phyloP scores from a whole-genome alignment of 2,113 vertebrate genomes.

The Percopsis transmontana region DNA sequence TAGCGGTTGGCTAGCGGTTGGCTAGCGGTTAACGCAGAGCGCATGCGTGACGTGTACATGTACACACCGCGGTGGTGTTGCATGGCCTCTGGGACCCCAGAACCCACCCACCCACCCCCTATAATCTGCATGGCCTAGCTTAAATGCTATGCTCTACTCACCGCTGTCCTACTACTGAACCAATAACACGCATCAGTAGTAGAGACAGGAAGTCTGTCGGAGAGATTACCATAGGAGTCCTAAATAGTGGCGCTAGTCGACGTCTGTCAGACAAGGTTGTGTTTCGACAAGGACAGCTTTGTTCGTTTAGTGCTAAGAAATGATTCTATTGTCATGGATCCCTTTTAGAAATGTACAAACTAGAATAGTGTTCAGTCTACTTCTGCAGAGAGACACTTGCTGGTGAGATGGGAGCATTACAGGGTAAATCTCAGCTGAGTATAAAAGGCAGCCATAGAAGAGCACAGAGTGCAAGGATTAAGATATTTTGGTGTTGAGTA shows the following conservation, averaged over 20 bases:
- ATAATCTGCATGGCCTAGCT: slow-evolving; percentile 54
- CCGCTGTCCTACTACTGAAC: slow-evolving; percentile 16
- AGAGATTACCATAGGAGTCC: not conserved
- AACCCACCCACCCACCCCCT: not conserved
- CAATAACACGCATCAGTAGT: slow-evolving; percentile 5
- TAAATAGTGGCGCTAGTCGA: not conserved
- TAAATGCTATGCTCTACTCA: slow-evolving; percentile 43
- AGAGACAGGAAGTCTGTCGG: slow-evolving; percentile 10
- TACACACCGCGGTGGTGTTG: slow-evolving; percentile 27
- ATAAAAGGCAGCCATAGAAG: not conserved
- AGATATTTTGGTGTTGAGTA: not conserved
- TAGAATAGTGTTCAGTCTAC: not conserved
- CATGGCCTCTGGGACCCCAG: slow-evolving; percentile 37
- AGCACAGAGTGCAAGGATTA: not conserved
- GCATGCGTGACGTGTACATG: slow-evolving; percentile 2
- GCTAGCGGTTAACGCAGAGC: not conserved
- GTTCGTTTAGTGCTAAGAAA: not conserved
- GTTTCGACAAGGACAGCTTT: not conserved
- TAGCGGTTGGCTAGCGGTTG: no score
- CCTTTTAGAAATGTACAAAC: not conserved
- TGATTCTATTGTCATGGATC: not conserved
- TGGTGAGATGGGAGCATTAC: slow-evolving; percentile 20
- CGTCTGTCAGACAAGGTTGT: not conserved
- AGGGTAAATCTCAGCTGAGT: not conserved
- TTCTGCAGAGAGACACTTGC: slow-evolving; percentile 27